Base-by-base conservation (phyloP, 2,888 invertebrate species). In the Agrotis exclamationis region DNA sequence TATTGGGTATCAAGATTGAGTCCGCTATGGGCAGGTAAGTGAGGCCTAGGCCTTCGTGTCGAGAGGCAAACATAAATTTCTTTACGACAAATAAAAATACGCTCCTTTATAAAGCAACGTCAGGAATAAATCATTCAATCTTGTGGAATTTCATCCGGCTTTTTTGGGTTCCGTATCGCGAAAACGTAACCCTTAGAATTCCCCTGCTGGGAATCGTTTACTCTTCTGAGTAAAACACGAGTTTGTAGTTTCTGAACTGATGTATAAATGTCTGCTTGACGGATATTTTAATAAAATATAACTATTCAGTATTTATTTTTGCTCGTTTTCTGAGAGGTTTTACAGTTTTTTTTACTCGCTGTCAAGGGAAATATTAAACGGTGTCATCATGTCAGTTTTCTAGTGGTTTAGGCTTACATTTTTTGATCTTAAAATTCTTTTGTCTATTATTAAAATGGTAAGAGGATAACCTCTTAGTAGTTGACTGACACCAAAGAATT, bases 1-100 rank as follows among this genome's bases (percentile, higher is more conserved):
- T 93, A 92, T 92, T 89, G 91, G 86, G 86, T 87, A 90, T 89
- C 87, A 87, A 87, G 90, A 90, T 92, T 83, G 90, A 88, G 88
- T 85, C 82, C 86, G 82, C 87, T 86, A 87, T 88, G 89, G 87
- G 86, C 92, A 89, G 90, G 90, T 87, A 88, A 79, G 90, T 87
- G 88, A 79, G 84, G 83, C 85, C 85, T 87, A 82, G 83, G 85
- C 39, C 39, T 39, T 39, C 39, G 39, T 39, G 89, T 88, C 87
- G 89, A 85, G 84, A 83, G 80, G 84, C 79, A 85, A 90, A 90
- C 92, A 92, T 94, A 95, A 94, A 95, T 91, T 92, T 89, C 91
- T 94, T 94, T 94, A 95, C 93, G 94, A 93, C 93, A 91, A 92
- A 94, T 94, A 94, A 95, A 93, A 94, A 92, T 91, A 91, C 90